A percentile compares a stretch with the other conserved stretches of the same genome.
These are phyloP conservation scores for Tarsius wallacei DNA, from an alignment of 2,797 vertebrate species.

Conservation along the genomic window DNA sequence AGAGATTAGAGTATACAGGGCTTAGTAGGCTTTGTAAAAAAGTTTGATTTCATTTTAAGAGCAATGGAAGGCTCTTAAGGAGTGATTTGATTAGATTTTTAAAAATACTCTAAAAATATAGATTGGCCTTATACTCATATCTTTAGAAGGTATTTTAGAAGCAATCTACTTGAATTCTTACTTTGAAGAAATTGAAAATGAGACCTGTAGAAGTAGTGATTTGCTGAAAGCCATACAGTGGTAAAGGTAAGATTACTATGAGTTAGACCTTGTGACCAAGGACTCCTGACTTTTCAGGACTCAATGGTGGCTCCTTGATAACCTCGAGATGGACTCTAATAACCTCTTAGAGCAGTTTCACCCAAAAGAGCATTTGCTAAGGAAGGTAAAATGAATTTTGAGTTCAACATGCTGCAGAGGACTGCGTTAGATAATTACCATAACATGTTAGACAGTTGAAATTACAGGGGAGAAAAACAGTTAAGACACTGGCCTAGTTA, in stretches of 20 bases:
- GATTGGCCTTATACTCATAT: not conserved
- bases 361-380: not conserved
- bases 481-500: constrained; percentile 70
- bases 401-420: constrained; percentile 28
- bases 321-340: not conserved
- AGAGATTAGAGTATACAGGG: not conserved
- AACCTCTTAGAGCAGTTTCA: not conserved
- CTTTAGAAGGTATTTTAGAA: constrained; percentile 35
- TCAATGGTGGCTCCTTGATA: not conserved
- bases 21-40: not conserved
- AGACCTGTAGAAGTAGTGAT: not conserved
- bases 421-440: constrained; percentile 67
- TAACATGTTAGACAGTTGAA: constrained; percentile 63
- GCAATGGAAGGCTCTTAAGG: not conserved
- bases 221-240: not conserved
- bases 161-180: not conserved
- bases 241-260: not conserved
- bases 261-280: not conserved
- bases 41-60: constrained; percentile 9
- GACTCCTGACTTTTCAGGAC: not conserved
- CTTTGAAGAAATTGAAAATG: constrained; percentile 8
- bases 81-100: not conserved
- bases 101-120: constrained; percentile 1
- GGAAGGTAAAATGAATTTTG: constrained; percentile 59
- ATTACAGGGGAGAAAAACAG: constrained; percentile 71